These are phyloP conservation scores for Stomatorhinus ivindoensis DNA, from an alignment of 2,113 vertebrate species.

Conservation along the genomic window DNA sequence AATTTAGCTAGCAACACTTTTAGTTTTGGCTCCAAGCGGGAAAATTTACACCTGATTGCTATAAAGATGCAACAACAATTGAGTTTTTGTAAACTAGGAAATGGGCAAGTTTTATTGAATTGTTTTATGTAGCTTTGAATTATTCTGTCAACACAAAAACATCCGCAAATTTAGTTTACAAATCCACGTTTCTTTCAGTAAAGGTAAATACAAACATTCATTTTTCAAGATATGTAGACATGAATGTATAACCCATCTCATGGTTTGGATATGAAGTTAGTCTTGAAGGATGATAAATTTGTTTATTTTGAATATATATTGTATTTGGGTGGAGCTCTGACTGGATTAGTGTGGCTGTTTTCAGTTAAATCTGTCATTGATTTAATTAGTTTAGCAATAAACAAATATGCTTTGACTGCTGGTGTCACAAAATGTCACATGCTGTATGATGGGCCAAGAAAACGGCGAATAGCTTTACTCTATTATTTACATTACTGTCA, in stretches of 20 bases:
- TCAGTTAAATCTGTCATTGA: not conserved
- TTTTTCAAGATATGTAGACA: not conserved
- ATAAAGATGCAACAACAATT: not conserved
- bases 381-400: not conserved
- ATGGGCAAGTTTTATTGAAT: not conserved
- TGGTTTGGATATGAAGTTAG: not conserved
- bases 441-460: not conserved
- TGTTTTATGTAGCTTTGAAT: not conserved
- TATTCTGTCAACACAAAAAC: not conserved
- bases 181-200: not conserved
- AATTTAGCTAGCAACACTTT: not conserved
- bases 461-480: not conserved
- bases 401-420: not conserved
- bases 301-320: not conserved
- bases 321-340: not conserved
- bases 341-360: constrained; percentile 3
- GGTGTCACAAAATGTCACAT: not conserved
- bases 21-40: not conserved
- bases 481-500: not conserved
- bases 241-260: not conserved
- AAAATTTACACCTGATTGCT: not conserved
- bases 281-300: not conserved
- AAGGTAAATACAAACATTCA: not conserved
- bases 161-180: not conserved
- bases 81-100: not conserved